Evolutionary conservation across 2,113 vertebrate species (phyloP), one percentile per base, ranked within the genome.

Genomic region (Felis chaus): DNA sequence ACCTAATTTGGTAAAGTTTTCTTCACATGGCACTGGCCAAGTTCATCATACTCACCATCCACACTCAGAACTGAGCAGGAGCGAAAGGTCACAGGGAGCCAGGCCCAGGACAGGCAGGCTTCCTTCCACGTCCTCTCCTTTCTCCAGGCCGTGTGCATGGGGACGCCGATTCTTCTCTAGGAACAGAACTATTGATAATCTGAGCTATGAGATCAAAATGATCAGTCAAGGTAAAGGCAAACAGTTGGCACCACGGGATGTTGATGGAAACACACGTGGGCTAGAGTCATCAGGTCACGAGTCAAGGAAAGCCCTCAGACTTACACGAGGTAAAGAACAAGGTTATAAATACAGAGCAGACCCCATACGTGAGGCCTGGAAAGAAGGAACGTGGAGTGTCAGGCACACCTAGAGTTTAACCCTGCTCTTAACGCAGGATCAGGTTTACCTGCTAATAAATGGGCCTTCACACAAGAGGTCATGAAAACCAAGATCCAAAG

Each of bases 71-170:
- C 12, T 48, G 9, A 90, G 94, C 45, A 68, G 48, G 1, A 5
- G 15, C 25, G 76, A 96, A 41, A 96, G 97, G 45, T 95, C 93
- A 94, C 98, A 99, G 45, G 82, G 97, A 4, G 98, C 97, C 95
- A 99, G 99, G 97, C 83, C 98, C 41, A 99, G 98, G 19, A 99
- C 21, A 27, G 99, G 99, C 96, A 99, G 98, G 3, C 97, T 97
- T 11, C 94, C 97, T 97, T 99, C 99, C 29, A 99, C 98, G 27
- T 41, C 71, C 88, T 95, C 91, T 90, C 97, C 94, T 68, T 9
- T 7, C 76, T 65, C 96, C 14, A 1, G 12, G 0, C 27, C 86
- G 1, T 31, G 89, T 41, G 33, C 21, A 53, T 33, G 81, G 48
- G 25, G 95, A 71, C 31, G 9, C 36, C 4, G 84, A 3, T 65